A percentile compares a stretch with the other conserved stretches of the same genome.
Evolutionary conservation across 2,888 invertebrate genomes (phyloP).

Genomic region (Cinara cedri): DNA sequence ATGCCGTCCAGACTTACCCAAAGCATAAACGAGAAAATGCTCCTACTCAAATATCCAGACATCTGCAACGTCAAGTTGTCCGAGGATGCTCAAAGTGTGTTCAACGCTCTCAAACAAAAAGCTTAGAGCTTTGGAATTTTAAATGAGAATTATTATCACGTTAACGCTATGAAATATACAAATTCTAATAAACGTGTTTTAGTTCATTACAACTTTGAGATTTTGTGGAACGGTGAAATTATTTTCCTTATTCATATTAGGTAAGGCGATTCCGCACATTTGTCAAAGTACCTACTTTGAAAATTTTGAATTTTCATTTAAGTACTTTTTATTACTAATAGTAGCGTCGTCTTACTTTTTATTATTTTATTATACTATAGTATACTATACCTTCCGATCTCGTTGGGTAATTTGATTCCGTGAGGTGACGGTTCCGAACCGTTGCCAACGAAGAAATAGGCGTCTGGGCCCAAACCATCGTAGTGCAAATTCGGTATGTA

Average conservation of each 20-base stretch:
- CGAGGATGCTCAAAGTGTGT: neutral
- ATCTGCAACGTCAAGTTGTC: neutral
- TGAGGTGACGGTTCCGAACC: slow-evolving; percentile 80
- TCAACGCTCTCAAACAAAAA: neutral
- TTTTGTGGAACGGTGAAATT: too few species aligned
- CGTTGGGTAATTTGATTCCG: slow-evolving; percentile 89
- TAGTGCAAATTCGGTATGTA: slow-evolving; percentile 91
- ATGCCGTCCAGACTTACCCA: neutral
- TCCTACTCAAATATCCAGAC: neutral
- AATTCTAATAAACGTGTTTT: too few species aligned
- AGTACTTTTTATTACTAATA: too few species aligned
- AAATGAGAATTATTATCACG: neutral
- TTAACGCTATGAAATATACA: too few species aligned
- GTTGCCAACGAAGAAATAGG: slow-evolving; percentile 94
- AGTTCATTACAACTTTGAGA: too few species aligned
- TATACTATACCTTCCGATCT: slow-evolving; percentile 75
- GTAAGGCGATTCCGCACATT: too few species aligned
- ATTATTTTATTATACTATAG: neutral
- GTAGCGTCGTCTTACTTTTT: too few species aligned
- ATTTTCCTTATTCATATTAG: too few species aligned
- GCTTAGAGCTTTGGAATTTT: too few species aligned
- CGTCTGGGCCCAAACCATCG: slow-evolving; percentile 89
- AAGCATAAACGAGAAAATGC: neutral
- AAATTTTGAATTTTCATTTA: too few species aligned
- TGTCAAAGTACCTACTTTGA: too few species aligned